phyloP scores from a whole-genome alignment of 2,113 vertebrate species.

The Heterotilapia buettikoferi region DNA sequence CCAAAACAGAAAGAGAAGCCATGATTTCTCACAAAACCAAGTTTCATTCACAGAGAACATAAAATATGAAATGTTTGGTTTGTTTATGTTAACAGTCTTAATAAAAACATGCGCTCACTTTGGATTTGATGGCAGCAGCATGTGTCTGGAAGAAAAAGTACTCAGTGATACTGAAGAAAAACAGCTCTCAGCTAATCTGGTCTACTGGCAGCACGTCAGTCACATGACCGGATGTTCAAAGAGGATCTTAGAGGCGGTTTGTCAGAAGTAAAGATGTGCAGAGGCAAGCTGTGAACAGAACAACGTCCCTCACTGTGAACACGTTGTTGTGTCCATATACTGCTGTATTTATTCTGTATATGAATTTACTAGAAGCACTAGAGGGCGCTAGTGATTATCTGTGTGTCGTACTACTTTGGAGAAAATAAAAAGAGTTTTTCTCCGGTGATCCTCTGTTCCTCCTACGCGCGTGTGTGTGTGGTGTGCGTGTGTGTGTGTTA shows the following conservation, averaged over 20 bases:
- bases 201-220: background rate
- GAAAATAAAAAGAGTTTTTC: background rate
- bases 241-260: background rate
- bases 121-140: background rate
- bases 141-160: accelerated
- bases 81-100: background rate
- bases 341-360: background rate
- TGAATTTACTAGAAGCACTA: background rate
- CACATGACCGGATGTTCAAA: background rate
- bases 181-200: background rate
- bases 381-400: background rate
- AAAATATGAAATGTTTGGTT: background rate
- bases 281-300: background rate
- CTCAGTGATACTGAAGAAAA: background rate
- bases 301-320: background rate
- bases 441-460: background rate
- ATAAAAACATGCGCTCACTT: background rate
- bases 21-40: background rate
- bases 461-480: too few species aligned
- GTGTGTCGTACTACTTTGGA: accelerated
- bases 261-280: background rate
- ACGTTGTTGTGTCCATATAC: background rate
- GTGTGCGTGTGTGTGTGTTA: background rate
- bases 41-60: background rate
- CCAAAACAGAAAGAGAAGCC: background rate